A percentile compares a stretch with the other conserved stretches of the same genome.
Evolutionary conservation across 2,888 invertebrate species (phyloP).

Genomic region (Odiellus spinosus): DNA sequence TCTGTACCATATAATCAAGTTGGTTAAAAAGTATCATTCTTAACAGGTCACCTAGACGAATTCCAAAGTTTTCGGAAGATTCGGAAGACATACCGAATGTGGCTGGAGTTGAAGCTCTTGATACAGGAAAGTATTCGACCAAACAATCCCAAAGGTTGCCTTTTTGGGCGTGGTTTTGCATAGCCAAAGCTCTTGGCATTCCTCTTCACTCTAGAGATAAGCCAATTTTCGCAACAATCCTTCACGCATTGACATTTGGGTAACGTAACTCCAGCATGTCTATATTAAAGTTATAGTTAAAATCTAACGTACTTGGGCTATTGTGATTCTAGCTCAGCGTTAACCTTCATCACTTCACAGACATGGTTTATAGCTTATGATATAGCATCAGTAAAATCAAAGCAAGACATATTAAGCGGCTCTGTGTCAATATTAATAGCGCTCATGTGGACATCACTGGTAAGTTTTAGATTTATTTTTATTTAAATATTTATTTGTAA

Average conservation of each 20-base stretch:
- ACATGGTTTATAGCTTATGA: slow-evolving; percentile 27
- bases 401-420: slow-evolving; percentile 28
- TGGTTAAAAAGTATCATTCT: too few relatives aligned
- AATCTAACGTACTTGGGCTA: too few relatives aligned
- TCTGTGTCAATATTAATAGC: slow-evolving; percentile 27
- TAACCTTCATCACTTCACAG: slow-evolving; percentile 24
- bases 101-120: slow-evolving; percentile 3
- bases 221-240: slow-evolving; percentile 24
- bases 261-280: too few relatives aligned
- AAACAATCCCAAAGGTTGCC: slow-evolving; percentile 26
- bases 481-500: too few relatives aligned
- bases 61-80: too few relatives aligned
- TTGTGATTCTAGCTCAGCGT: slow-evolving; percentile 18
- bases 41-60: too few relatives aligned
- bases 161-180: slow-evolving; percentile 27
- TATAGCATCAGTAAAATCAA: slow-evolving; percentile 25
- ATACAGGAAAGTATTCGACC: neutral
- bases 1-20: too few relatives aligned
- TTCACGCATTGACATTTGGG: slow-evolving; percentile 25
- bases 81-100: neutral
- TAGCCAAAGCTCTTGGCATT: slow-evolving; percentile 27
- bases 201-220: slow-evolving; percentile 22
- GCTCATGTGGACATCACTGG: slow-evolving; percentile 28
- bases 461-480: too few relatives aligned
- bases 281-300: too few relatives aligned